Conservation (phyloP, 1,140 invertebrate species). For the Cotesia vestalis region DNA sequence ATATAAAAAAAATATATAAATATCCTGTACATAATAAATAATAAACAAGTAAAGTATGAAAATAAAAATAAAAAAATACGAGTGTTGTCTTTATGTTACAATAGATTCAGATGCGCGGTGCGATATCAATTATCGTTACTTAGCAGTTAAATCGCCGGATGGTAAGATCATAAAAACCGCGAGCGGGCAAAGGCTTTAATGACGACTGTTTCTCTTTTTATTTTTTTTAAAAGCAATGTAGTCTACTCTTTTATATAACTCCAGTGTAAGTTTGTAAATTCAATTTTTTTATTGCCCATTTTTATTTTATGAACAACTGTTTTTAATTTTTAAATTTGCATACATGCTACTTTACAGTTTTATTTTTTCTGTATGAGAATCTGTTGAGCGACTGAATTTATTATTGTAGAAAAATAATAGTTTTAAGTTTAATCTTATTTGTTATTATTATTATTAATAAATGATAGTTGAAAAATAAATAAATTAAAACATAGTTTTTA, state of each 20-base stretch:
- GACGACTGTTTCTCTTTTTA: conserved; percentile 22
- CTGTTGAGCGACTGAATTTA: too few species aligned
- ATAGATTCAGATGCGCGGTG: conserved; percentile 35
- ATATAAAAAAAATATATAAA: too few species aligned
- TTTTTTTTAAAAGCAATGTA: not conserved
- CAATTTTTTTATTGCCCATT: not conserved
- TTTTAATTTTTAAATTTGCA: too few species aligned
- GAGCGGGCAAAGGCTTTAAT: conserved; percentile 35
- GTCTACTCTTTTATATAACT: conserved; percentile 7
- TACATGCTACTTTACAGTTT: too few species aligned
- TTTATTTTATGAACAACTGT: not conserved
- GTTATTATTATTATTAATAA: too few species aligned
- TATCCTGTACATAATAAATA: conserved; percentile 23
- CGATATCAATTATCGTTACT: conserved; percentile 51
- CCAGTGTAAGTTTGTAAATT: not conserved
- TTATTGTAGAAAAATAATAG: too few species aligned
- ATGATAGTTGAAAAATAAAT: too few species aligned
- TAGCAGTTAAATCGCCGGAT: conserved; percentile 44
- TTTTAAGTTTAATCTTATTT: too few species aligned
- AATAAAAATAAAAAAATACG: conserved; percentile 12
- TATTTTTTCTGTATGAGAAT: too few species aligned
- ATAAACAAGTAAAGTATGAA: not conserved
- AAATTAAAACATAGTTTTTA: too few species aligned
- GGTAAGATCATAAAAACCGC: conserved; percentile 42
- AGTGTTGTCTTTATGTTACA: conserved; percentile 31